Base-by-base conservation (phyloP, 2,888 invertebrate genomes). In the Latrodectus hesperus region DNA sequence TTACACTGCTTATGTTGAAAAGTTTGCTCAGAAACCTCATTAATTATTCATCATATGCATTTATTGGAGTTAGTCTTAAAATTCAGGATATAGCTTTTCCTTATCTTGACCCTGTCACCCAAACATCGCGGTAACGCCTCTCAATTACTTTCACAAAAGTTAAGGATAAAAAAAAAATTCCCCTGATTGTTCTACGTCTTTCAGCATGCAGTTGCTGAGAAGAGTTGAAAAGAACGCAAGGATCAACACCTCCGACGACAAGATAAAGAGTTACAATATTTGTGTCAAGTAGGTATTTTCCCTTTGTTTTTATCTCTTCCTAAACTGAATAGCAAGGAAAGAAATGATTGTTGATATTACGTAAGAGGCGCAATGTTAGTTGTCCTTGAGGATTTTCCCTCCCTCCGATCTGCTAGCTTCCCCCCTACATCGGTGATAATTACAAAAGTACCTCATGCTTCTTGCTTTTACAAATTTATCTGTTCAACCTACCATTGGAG, bases 371-470 rank as follows among this genome's bases (percentile, higher is more conserved):
- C n/a, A n/a, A 9, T 64, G 11, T 60, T 60, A n/a, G 53, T 52
- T 52, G 77, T 52, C 77, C 77, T 77, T 77, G 77, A 51, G 14
- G 52, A 14, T 65, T 77, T 76, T 52, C 49, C 64, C 64, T 51
- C 76, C 76, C 51, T 49, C 22, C 26, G 52, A 26, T 22, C 38
- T n/a, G 17, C 70, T 26, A 38, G 38, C 38, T 38, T 38, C 22
- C 76, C 76, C 22, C 12, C 14, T 16, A 26, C 26, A 16, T 60
- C 11, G n/a, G 60, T 60, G 60, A 60, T 60, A 60, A 60, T 60
- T 60, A n/a, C 14, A 38, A n/a, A 60, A n/a, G 60, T 11, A 12
- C 60, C 60, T 60, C 12, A 12, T n/a, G 10, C 60, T n/a, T 60
- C 60, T 16, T 60, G 60, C 12, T 6, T n/a, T 12, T 60, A n/a